Conservation (phyloP, 2,888 invertebrate genomes). For the Macaria notata region DNA sequence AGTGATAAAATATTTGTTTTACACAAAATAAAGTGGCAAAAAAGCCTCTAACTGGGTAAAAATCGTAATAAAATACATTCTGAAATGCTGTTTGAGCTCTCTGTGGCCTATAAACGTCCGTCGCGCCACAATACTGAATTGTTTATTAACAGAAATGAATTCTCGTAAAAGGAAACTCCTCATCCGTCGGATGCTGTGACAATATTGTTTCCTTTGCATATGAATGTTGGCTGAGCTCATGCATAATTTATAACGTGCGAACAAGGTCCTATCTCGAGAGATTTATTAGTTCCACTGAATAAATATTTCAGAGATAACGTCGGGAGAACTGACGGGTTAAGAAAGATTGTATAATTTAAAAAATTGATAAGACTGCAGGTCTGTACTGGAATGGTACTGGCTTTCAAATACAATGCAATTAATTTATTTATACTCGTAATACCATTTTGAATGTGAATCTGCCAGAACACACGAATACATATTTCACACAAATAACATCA, state of each 20-base stretch:
- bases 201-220: slow-evolving; percentile 44
- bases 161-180: slow-evolving; percentile 41
- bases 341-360: not conserved
- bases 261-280: slow-evolving; percentile 12
- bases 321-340: not conserved
- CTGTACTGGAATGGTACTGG: too few relatives aligned
- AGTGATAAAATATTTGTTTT: too few relatives aligned
- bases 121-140: not conserved
- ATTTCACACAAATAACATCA: too few relatives aligned
- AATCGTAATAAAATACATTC: too few relatives aligned
- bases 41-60: too few relatives aligned
- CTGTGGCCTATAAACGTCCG: not conserved
- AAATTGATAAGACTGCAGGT: too few relatives aligned
- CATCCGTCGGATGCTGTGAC: slow-evolving; percentile 40
- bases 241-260: slow-evolving; percentile 15
- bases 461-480: too few relatives aligned
- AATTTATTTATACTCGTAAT: too few relatives aligned
- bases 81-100: too few relatives aligned
- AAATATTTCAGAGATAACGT: slow-evolving; percentile 1
- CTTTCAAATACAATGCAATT: too few relatives aligned
- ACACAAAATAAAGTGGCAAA: too few relatives aligned
- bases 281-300: slow-evolving; percentile 6
- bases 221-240: slow-evolving; percentile 22
- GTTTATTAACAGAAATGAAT: slow-evolving; percentile 15
- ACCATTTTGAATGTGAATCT: too few relatives aligned